A percentile compares a stretch with the other conserved stretches of the same genome.
Evolutionary conservation across 2,888 invertebrate genomes (phyloP).

Genomic region (Cyaniris semiargus): DNA sequence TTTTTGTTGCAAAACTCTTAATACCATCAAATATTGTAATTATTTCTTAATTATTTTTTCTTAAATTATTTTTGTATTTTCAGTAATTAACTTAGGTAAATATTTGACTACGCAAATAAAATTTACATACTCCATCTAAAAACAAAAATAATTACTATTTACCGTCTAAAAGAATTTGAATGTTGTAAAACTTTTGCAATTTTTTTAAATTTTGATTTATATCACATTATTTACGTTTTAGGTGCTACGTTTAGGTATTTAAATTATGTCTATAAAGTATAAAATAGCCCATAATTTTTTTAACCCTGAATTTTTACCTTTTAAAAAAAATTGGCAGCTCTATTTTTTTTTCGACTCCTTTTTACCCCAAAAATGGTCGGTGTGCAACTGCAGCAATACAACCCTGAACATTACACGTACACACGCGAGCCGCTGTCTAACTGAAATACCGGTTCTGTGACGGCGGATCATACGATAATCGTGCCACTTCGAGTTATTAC

Average conservation of each 20-base stretch:
- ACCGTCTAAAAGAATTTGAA: slow-evolving; percentile 4
- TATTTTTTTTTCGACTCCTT: too few species aligned
- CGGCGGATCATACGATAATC: slow-evolving; percentile 59
- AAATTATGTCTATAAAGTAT: too few species aligned
- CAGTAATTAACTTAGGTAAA: neutral
- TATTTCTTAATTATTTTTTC: neutral
- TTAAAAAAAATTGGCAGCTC: too few species aligned
- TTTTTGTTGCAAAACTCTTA: neutral
- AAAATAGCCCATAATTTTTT: too few species aligned
- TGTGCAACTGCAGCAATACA: neutral
- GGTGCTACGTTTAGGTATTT: too few species aligned
- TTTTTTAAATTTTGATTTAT: neutral
- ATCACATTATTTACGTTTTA: too few species aligned
- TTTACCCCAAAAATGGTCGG: neutral
- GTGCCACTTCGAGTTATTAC: slow-evolving; percentile 53
- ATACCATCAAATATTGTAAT: neutral
- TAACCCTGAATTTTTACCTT: too few species aligned
- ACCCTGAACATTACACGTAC: slow-evolving; percentile 27
- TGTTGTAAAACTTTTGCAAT: neutral
- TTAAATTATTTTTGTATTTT: neutral
- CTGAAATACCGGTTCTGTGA: slow-evolving; percentile 44
- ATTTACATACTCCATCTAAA: neutral
- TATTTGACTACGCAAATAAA: neutral
- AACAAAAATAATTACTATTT: neutral
- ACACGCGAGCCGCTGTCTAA: slow-evolving; percentile 35